Evolutionary conservation across 2,888 invertebrate genomes (phyloP), one percentile per base, ranked within the genome.

Genomic region (Philhelius pedissequus): DNA sequence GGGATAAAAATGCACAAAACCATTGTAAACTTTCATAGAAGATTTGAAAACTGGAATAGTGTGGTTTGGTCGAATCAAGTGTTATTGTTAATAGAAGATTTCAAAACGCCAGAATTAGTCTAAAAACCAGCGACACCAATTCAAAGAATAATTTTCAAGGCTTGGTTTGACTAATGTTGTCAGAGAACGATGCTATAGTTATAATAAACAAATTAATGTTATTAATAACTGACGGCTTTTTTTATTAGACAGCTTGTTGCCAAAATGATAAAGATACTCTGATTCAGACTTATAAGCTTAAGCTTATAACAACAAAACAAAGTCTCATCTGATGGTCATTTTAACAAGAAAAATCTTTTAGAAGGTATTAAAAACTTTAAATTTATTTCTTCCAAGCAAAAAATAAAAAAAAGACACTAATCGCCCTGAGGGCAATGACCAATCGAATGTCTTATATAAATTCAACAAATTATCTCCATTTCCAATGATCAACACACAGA

Each of bases 381-480:
- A 64, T 64, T 64, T 38, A 30, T 30, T 25, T 45, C 15, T 18
- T 30, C 8, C n/a, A n/a, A n/a, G n/a, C n/a, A 69, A 52, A 30
- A 11, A 9, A 20, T 60, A 58, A 35, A 9, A 62, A 25, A 18
- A 27, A 3, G 25, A 32, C 58, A 68, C 58, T 70, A 40, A 52
- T 54, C 77, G 38, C 73, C 68, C 15, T 22, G 20, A 62, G 71
- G 77, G 50, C 82, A 82, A 54, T 77, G 68, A 82, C 77, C 81
- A 73, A 73, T 77, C 71, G 52, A 64, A 50, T 43, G 71, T 54
- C 66, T 81, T 76, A 81, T 45, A 52, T 43, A 64, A n/a, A 76
- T 50, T 45, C 71, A 70, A 70, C 58, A 64, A 70, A 70, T 64
- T 64, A 70, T 50, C 56, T 70, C 58, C 79, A 27, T 64, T 27